phyloP scores from a whole-genome alignment of 2,113 vertebrate species.

The Onychorhynchus coronatus region DNA sequence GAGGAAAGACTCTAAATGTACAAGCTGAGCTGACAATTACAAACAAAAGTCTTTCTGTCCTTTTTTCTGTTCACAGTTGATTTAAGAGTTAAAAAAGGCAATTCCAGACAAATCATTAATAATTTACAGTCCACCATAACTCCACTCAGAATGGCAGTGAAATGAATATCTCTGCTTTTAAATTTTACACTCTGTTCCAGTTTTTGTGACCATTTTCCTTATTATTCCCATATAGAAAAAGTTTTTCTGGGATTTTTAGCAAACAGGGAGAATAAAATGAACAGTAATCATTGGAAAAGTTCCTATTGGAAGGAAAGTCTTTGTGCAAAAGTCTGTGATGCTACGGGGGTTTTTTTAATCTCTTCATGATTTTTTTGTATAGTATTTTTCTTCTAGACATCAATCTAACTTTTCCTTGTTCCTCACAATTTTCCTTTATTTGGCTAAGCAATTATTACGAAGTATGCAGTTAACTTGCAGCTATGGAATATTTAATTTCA shows the following conservation, averaged over 20 bases:
- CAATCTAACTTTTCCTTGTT: constrained; percentile 16
- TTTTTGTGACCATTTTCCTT: neutral
- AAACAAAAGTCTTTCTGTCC: neutral
- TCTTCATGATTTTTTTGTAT: constrained; percentile 29
- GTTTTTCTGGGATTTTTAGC: neutral
- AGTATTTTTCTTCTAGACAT: constrained; percentile 9
- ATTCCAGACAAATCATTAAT: neutral
- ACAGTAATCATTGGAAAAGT: neutral
- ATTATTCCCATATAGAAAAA: neutral
- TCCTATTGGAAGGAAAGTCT: neutral
- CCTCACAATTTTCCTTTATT: neutral
- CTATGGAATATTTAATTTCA: constrained; percentile 15
- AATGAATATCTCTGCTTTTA: neutral
- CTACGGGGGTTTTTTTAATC: neutral
- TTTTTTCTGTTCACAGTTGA: neutral
- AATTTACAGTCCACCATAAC: neutral
- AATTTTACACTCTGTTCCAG: neutral
- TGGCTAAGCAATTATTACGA: neutral
- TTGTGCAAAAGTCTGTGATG: neutral
- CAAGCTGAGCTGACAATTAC: neutral
- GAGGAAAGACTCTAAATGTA: neutral
- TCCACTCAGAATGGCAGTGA: neutral
- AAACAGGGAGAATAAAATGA: neutral
- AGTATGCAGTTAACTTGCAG: neutral
- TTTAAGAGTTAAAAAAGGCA: neutral